Conservation (phyloP, 2,113 vertebrate genomes). For the Lanius collurio region DNA sequence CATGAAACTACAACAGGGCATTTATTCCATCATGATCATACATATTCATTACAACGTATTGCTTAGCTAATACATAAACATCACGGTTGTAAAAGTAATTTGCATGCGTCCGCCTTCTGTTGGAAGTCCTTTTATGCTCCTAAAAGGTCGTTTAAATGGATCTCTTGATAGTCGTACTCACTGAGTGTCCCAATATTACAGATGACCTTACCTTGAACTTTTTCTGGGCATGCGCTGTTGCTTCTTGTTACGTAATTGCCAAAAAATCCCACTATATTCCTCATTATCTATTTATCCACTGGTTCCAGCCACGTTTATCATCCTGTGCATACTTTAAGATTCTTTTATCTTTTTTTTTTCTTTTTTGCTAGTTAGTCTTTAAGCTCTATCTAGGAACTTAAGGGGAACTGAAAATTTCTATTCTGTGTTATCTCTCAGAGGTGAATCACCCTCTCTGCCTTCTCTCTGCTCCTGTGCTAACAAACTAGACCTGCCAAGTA, state of each 20-base stretch:
- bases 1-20: not conserved
- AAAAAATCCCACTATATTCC: not conserved
- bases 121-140: not conserved
- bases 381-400: not conserved
- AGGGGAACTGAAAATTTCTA: not conserved
- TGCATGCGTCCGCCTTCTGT: not conserved
- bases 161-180: not conserved
- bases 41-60: not conserved
- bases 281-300: not conserved
- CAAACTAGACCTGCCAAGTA: not conserved
- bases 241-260: not conserved
- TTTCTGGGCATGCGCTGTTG: not conserved
- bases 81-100: not conserved
- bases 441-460: accelerated
- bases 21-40: not conserved
- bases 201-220: not conserved
- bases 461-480: not conserved
- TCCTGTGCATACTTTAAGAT: too few species aligned
- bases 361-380: not conserved
- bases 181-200: not conserved
- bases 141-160: not conserved
- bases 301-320: not conserved
- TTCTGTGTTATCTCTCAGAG: not conserved
- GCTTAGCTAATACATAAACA: not conserved
- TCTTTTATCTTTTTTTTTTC: not conserved